phyloP scores from a whole-genome alignment of 2,113 vertebrate genomes.

The Epinephelus lanceolatus region DNA sequence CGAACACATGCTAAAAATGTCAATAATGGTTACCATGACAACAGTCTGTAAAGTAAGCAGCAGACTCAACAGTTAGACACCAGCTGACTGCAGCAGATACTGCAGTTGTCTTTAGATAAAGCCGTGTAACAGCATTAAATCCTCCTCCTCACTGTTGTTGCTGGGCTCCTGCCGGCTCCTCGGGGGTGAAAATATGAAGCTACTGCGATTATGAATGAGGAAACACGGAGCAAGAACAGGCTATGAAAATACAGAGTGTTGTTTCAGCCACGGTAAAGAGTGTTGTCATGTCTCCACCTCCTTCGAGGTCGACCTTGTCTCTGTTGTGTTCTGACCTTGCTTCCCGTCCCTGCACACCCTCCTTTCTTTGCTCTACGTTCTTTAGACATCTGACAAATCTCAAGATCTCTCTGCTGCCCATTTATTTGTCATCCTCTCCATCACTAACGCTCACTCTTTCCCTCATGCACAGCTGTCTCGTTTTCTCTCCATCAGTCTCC shows the following conservation, averaged over 20 bases:
- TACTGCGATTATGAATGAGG: constrained; percentile 19
- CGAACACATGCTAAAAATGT: not conserved
- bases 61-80: not conserved
- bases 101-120: constrained; percentile 15
- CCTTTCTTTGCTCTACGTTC: not conserved
- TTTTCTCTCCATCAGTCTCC: not conserved
- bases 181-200: constrained; percentile 12
- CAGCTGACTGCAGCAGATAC: constrained; percentile 19
- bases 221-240: not conserved
- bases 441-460: not conserved
- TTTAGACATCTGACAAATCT: not conserved
- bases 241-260: constrained; percentile 48
- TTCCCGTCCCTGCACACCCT: not conserved
- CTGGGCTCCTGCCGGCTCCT: constrained; percentile 22
- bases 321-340: not conserved
- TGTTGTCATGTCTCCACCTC: constrained; percentile 15
- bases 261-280: constrained; percentile 22
- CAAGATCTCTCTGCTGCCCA: not conserved
- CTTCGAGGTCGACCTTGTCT: not conserved
- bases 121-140: not conserved
- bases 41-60: not conserved
- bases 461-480: too few relatives aligned
- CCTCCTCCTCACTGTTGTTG: constrained; percentile 7
- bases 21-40: too few relatives aligned
- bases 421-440: not conserved